Base-by-base conservation (phyloP, 2,888 invertebrate species). In the Campoletis raptor region DNA sequence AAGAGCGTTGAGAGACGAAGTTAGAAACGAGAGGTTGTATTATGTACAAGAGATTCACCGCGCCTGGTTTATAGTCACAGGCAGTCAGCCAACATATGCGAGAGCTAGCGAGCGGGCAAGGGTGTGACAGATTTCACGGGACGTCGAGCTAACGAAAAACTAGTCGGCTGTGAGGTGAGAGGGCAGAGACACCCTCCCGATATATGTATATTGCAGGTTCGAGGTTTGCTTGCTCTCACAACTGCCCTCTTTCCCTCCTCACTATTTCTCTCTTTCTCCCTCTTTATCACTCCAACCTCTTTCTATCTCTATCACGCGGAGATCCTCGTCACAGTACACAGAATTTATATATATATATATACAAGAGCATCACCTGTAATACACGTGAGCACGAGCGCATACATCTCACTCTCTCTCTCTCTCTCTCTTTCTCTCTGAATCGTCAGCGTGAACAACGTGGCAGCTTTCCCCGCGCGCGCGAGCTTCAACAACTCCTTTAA, bases 141-240 rank as follows among this genome's bases (percentile, higher is more conserved):
- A 93, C 91, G 92, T 89, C 91, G 92, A 92, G 92, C 93, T 93
- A 93, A 93, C 93, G 93, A 93, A 93, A 93, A 93, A 93, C 93
- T 92, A 93, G 92, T 93, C 93, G 92, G 91, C 91, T 92, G 93
- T 93, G 91, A 93, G 91, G 90, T 90, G 92, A 91, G 91, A 92
- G 91, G 90, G 91, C 91, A 91, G 90, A 91, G 89, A 89, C 90
- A 88, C 81, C 87, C 84, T 78, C 61, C 48, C 80, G 37, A 36
- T 69, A 21, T 30, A 21, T 69, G 37, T 69, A 21, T 36, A 24
- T 69, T 67, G n/a, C n/a, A 73, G 8, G 21, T 64, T 73, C 77
- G 37, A 54, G 52, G 52, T 86, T 52, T 77, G 64, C 79, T 76
- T 24, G 69, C 81, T 67, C 57, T 78, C 72, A 48, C 76, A 64